Conservation (phyloP, 2,888 invertebrate genomes). For the Lasioglossum vierecki region DNA sequence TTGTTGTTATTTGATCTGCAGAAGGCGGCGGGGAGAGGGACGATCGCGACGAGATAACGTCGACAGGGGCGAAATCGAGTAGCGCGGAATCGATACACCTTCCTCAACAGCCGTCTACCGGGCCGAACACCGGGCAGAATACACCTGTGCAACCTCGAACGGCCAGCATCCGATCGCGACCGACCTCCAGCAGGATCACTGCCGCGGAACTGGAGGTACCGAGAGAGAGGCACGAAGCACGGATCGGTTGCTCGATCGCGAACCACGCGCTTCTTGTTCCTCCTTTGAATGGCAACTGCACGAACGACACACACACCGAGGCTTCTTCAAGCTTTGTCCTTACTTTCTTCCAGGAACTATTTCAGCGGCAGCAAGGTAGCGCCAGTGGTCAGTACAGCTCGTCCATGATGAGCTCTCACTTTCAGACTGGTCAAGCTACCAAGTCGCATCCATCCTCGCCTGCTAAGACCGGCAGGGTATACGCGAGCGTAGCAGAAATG, state of each 20-base stretch:
- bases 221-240: constrained; percentile 25
- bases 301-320: constrained; percentile 54
- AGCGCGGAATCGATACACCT: constrained; percentile 92
- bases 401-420: constrained; percentile 90
- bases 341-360: constrained; percentile 88
- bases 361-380: constrained; percentile 92
- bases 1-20: constrained; percentile 26
- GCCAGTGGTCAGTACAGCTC: constrained; percentile 85
- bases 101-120: constrained; percentile 85
- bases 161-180: constrained; percentile 95
- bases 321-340: constrained; percentile 73
- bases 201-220: constrained; percentile 92
- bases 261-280: constrained; percentile 72
- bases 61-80: constrained; percentile 89
- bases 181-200: constrained; percentile 94
- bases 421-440: constrained; percentile 86
- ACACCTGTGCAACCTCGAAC: constrained; percentile 91
- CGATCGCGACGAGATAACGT: constrained; percentile 88
- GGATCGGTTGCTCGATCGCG: constrained; percentile 62
- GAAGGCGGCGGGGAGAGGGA: constrained; percentile 89
- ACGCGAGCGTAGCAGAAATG: constrained; percentile 98
- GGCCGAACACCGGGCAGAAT: constrained; percentile 84
- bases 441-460: constrained; percentile 89
- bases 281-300: constrained; percentile 69
- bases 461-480: constrained; percentile 89